Percentiles rank a stretch among this genome's conserved stretches.
Conservation (phyloP, 2,888 invertebrate species). For the Aethes cnicana region DNA sequence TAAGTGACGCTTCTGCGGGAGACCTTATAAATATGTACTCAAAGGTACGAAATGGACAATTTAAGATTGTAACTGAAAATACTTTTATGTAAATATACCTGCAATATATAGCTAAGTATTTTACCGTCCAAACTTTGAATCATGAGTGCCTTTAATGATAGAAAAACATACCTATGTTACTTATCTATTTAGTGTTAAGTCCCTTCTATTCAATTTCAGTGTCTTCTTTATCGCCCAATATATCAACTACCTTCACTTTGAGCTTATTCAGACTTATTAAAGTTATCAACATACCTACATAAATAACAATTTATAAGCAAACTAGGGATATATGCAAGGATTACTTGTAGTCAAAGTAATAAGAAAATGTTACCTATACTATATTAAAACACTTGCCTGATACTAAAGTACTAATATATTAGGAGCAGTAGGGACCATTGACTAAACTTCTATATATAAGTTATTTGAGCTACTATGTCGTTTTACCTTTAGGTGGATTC, state of each 20-base stretch:
- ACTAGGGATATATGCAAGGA: too few species aligned
- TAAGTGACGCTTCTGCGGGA: neutral
- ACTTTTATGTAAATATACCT: neutral
- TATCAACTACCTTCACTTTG: constrained; percentile 8
- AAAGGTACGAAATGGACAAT: too few species aligned
- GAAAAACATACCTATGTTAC: neutral
- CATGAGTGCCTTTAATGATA: constrained; percentile 24
- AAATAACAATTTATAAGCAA: too few species aligned
- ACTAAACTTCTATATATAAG: constrained; percentile 5
- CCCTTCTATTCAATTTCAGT: too few species aligned
- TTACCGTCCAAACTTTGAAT: constrained; percentile 25
- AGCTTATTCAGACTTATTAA: constrained; percentile 9
- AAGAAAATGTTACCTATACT: too few species aligned
- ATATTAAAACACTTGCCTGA: too few species aligned
- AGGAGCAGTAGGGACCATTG: constrained; percentile 22
- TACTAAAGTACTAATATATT: constrained; percentile 10
- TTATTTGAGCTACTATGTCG: constrained; percentile 4
- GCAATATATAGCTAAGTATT: constrained; percentile 14
- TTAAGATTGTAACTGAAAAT: too few species aligned
- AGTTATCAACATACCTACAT: too few species aligned
- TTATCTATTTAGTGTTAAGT: too few species aligned
- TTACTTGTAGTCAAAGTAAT: too few species aligned
- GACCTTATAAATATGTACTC: too few species aligned
- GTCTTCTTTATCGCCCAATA: neutral
- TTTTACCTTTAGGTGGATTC: too few species aligned